A percentile compares a stretch with the other conserved stretches of the same genome.
phyloP scores from a whole-genome alignment of 2,113 vertebrate genomes.

The Tupaia chinensis region DNA sequence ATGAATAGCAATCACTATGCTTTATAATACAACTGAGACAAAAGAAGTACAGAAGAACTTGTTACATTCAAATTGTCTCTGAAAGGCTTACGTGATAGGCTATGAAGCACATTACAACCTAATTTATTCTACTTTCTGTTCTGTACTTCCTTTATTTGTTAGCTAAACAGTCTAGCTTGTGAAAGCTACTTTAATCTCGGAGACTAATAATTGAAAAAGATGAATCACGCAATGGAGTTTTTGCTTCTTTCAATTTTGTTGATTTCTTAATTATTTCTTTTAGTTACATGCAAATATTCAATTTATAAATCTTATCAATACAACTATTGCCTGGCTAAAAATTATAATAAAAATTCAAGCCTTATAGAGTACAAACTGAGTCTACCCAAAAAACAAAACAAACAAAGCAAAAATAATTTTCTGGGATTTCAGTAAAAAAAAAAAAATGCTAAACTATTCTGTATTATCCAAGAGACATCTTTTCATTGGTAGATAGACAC shows the following conservation, averaged over 20 bases:
- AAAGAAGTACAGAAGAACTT: conserved; percentile 62
- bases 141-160: conserved; percentile 1
- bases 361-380: not conserved
- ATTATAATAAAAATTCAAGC: conserved; percentile 33
- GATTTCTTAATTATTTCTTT: conserved; percentile 74
- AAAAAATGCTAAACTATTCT: not conserved
- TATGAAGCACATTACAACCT: conserved; percentile 48
- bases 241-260: conserved; percentile 44
- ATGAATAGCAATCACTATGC: conserved; percentile 57
- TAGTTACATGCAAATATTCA: conserved; percentile 52
- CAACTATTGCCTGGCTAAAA: not conserved
- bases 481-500: not conserved
- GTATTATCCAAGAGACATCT: not conserved
- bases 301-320: conserved; percentile 54
- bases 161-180: conserved; percentile 50
- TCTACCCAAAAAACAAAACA: not conserved
- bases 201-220: conserved; percentile 54
- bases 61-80: conserved; percentile 69
- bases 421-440: not conserved
- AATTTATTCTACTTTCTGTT: conserved; percentile 66
- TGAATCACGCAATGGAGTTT: not conserved
- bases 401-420: not conserved
- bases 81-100: conserved; percentile 41
- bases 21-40: conserved; percentile 70
- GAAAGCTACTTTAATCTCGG: conserved; percentile 38